Evolutionary conservation across 53 echinoderm and acorn worm genomes (phyloP).

Genomic region (Mesocentrotus franciscanus): DNA sequence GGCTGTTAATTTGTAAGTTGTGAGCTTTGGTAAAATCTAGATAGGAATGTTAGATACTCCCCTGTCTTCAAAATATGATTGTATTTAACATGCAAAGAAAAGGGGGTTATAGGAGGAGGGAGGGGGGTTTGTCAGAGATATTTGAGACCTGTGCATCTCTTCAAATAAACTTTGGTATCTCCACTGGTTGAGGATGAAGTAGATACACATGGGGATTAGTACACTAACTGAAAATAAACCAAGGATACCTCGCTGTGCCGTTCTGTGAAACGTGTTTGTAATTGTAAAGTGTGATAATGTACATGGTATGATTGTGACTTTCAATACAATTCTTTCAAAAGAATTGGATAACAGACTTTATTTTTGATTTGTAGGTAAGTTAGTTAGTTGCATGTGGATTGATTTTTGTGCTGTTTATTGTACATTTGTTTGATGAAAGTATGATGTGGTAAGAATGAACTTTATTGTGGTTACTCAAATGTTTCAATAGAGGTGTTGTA

Average conservation of each 20-base stretch:
- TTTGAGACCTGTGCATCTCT: too few relatives aligned
- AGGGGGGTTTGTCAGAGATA: too few relatives aligned
- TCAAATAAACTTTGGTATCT: too few relatives aligned
- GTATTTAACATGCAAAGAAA: too few relatives aligned
- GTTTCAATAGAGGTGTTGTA: not conserved
- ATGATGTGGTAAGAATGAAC: too few relatives aligned
- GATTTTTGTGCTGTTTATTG: not conserved
- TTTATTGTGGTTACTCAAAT: not conserved
- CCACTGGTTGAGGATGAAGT: not conserved
- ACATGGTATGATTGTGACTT: not conserved
- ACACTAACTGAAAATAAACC: not conserved
- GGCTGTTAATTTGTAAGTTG: too few relatives aligned
- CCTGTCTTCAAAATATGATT: too few relatives aligned
- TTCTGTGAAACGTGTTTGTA: not conserved
- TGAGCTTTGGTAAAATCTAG: too few relatives aligned
- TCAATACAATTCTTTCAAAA: not conserved
- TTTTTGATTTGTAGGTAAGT: not conserved
- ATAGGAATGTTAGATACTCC: too few relatives aligned
- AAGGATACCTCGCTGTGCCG: not conserved
- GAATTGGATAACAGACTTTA: not conserved
- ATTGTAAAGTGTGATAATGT: not conserved
- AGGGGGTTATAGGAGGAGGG: too few relatives aligned
- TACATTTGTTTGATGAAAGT: not conserved
- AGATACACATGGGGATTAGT: not conserved
- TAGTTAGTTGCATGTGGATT: not conserved